Conservation (phyloP, 2,113 vertebrate species). For the Sinosuthora webbiana region DNA sequence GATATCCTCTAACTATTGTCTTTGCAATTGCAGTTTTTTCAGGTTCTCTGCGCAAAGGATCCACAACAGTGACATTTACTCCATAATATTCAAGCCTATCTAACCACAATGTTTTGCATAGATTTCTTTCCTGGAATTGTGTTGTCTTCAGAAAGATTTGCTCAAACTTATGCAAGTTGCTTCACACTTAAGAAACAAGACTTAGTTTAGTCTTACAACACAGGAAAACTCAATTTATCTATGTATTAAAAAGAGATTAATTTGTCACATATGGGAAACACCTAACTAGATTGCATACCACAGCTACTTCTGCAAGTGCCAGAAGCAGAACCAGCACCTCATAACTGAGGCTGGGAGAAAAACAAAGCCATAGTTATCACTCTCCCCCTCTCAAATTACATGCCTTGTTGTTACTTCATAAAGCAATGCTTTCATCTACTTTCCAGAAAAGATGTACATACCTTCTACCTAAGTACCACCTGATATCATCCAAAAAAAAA, state of each 20-base stretch:
- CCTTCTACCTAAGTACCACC: neutral
- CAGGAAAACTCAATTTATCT: neutral
- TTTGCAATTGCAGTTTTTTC: neutral
- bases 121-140: neutral
- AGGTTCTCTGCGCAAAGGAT: slow-evolving; percentile 18
- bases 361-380: neutral
- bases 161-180: neutral
- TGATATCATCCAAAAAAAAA: neutral
- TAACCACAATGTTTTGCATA: neutral
- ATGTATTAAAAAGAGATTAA: neutral
- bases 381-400: neutral
- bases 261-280: neutral
- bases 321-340: neutral
- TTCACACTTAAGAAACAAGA: neutral
- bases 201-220: neutral
- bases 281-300: neutral
- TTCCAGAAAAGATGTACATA: neutral
- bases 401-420: neutral
- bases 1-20: neutral
- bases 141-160: neutral
- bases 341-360: neutral
- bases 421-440: neutral
- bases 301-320: neutral
- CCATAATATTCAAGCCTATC: neutral
- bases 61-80: neutral